These are phyloP conservation scores for Neolamprologus fasciatus DNA, from an alignment of 2,113 vertebrate species.

Conservation along the genomic window DNA sequence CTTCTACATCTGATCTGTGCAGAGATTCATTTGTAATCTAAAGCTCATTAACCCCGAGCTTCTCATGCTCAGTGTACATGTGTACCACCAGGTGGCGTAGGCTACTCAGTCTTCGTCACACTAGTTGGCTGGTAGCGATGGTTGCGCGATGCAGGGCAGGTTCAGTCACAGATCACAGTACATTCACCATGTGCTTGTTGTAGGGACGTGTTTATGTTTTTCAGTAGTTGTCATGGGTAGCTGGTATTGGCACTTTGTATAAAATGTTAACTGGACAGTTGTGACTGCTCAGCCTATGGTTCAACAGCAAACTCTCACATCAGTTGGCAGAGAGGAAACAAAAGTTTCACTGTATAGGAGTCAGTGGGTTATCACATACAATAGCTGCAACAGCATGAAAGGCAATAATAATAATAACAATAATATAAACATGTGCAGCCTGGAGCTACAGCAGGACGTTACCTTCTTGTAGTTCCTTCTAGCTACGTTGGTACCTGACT, in stretches of 20 bases:
- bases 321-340: background rate
- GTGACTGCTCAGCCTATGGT: background rate
- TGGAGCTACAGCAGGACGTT: fast-evolving
- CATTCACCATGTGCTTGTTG: background rate
- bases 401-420: background rate
- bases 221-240: fast-evolving
- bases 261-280: background rate
- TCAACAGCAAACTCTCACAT: background rate
- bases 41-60: background rate
- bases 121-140: background rate
- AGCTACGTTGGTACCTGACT: background rate
- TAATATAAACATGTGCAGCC: background rate
- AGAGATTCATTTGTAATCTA: background rate
- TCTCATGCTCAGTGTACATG: background rate
- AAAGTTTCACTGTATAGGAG: background rate
- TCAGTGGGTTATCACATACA: background rate
- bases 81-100: fast-evolving
- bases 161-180: background rate
- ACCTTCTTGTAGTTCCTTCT: background rate
- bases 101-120: background rate
- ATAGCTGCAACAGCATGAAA: background rate
- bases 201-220: background rate
- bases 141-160: background rate
- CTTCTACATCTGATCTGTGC: background rate
- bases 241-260: background rate